Base-by-base conservation (phyloP, 1,140 invertebrate genomes). In the Pseudomyrmex sp. region DNA sequence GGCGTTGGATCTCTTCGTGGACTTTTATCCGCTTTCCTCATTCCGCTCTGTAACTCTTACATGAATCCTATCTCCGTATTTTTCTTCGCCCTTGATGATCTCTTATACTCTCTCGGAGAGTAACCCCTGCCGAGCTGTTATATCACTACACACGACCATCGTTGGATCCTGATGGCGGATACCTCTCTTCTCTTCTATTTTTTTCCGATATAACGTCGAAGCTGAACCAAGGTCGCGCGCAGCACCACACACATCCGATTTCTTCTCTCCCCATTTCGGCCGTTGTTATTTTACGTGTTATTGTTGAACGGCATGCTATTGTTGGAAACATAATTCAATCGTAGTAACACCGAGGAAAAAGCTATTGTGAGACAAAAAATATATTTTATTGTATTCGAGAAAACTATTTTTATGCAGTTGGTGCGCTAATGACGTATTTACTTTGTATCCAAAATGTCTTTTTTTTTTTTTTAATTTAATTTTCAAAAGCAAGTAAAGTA, bases 11-110 rank as follows among this genome's bases (percentile, higher is more conserved):
- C 84, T 84, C n/a, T 65, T 80, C 61, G 56, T 66, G 59, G 66
- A 76, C 74, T 58, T 82, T 88, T 85, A 88, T 86, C 84, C 84
- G 84, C 70, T 88, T 88, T 83, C 69, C 77, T 88, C 84, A 77
- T 88, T 88, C 62, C 68, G 26, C 68, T 58, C 23, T 76, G 82
- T 85, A 88, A 85, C 86, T 85, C 62, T 76, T 56, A 70, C 75
- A 62, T 66, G 65, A 73, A 88, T 88, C 86, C 86, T 48, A 88
- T 88, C 86, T 79, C 83, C 77, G 86, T 83, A 83, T 83, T 83
- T 88, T 83, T 83, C 77, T 79, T 85, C 83, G 73, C 70, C 58
- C 77, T 63, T 69, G 63, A 80, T 56, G 62, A 9, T 72, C 58
- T 54, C 68, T 85, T 88, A 85, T 66, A 73, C 74, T 73, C 76